Conservation (phyloP, 2,888 invertebrate genomes). For the Dichetophora obliterata region DNA sequence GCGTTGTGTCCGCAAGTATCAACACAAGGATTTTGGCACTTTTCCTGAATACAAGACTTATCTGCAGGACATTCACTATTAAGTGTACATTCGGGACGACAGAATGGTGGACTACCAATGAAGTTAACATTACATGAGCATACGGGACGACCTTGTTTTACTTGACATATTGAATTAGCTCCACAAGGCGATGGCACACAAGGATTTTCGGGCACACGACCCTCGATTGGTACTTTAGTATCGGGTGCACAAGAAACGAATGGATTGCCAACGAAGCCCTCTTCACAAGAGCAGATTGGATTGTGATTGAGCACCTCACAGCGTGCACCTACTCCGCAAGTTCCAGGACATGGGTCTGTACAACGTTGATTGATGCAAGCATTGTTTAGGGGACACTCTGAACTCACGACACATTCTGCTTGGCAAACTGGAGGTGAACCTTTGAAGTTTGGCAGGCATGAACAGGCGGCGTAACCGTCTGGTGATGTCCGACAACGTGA, state of each 20-base stretch:
- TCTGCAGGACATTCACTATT: conserved; percentile 85
- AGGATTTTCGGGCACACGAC: conserved; percentile 71
- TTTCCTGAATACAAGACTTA: conserved; percentile 84
- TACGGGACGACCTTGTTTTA: conserved; percentile 82
- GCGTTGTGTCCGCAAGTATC: conserved; percentile 85
- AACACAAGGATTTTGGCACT: conserved; percentile 85
- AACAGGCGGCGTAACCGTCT: conserved; percentile 82
- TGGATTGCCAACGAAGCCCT: conserved; percentile 84
- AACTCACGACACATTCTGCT: conserved; percentile 87
- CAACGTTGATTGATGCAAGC: conserved; percentile 86
- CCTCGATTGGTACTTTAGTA: conserved; percentile 59
- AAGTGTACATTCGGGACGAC: conserved; percentile 85
- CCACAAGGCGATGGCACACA: conserved; percentile 80
- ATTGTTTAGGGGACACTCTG: conserved; percentile 83
- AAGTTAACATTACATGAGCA: conserved; percentile 86
- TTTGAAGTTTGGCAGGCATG: conserved; percentile 81
- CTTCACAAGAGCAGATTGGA: conserved; percentile 85
- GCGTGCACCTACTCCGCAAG: conserved; percentile 82
- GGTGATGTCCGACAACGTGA: conserved; percentile 80
- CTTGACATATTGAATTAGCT: conserved; percentile 86
- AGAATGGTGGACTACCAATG: conserved; percentile 84
- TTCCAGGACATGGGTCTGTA: conserved; percentile 85
- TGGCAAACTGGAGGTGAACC: conserved; percentile 87
- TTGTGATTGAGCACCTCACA: conserved; percentile 88
- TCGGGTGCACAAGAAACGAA: conserved; percentile 75